Evolutionary conservation across 2,113 vertebrate species (phyloP).

Genomic region (Melanotaenia duboulayi): DNA sequence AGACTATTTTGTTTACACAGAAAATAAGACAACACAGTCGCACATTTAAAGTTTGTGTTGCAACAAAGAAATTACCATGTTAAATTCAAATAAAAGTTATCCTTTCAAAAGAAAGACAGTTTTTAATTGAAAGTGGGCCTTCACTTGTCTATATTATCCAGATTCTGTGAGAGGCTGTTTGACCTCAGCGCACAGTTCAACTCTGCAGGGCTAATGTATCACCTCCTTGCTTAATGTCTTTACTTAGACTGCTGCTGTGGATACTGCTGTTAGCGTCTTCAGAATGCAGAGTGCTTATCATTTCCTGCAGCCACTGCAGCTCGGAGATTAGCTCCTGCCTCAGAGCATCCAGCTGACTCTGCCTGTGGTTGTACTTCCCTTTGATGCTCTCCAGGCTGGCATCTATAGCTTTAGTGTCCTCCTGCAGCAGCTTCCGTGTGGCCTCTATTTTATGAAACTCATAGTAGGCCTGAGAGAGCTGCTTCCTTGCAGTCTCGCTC

Average conservation of each 20-base stretch:
- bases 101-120: too few relatives aligned
- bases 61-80: not conserved
- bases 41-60: conserved; percentile 19
- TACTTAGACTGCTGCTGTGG: conserved; percentile 68
- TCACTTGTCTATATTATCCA: conserved; percentile 36
- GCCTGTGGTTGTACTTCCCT: conserved; percentile 79
- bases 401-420: conserved; percentile 81
- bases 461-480: conserved; percentile 87
- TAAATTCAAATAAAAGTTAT: too few relatives aligned
- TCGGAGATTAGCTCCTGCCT: conserved; percentile 86
- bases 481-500: conserved; percentile 81
- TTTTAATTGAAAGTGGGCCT: not conserved
- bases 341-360: conserved; percentile 83
- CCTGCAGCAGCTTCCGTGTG: conserved; percentile 83
- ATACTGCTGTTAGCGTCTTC: conserved; percentile 56
- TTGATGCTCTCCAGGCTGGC: conserved; percentile 73
- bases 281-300: conserved; percentile 79
- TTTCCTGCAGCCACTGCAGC: conserved; percentile 87
- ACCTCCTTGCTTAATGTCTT: conserved; percentile 83
- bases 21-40: not conserved
- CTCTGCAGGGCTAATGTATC: conserved; percentile 75
- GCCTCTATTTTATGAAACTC: conserved; percentile 86
- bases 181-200: conserved; percentile 79
- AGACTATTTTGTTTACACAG: not conserved
- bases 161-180: conserved; percentile 74